Conservation (phyloP, 2,888 invertebrate genomes). For the Andrena bucephala region DNA sequence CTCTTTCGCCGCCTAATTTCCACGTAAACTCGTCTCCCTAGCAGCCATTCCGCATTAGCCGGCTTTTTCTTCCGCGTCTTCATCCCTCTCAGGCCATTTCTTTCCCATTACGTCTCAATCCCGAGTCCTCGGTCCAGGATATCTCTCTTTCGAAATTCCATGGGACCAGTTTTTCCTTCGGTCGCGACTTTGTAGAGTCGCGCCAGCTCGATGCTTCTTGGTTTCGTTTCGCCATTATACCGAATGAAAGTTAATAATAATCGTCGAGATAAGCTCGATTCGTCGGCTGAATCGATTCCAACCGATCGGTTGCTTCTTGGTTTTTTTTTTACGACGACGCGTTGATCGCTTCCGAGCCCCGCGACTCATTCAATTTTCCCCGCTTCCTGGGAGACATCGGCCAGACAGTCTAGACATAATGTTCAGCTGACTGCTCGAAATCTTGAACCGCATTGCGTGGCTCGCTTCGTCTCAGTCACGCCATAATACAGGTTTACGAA, state of each 20-base stretch:
- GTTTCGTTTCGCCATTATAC: background rate
- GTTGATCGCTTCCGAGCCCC: too few relatives aligned
- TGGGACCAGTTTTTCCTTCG: background rate
- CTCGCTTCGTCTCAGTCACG: background rate
- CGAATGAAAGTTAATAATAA: background rate
- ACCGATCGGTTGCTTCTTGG: too few relatives aligned
- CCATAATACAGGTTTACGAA: background rate
- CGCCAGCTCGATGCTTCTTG: background rate
- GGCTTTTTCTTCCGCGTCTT: slow-evolving; percentile 22
- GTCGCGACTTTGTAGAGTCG: background rate
- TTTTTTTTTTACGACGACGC: too few relatives aligned
- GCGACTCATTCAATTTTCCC: background rate
- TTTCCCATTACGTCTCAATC: background rate
- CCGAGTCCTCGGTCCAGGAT: background rate
- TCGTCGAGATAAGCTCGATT: background rate
- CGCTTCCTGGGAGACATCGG: background rate
- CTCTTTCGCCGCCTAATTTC: slow-evolving; percentile 49
- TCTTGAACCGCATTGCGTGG: background rate
- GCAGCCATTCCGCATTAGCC: slow-evolving; percentile 25
- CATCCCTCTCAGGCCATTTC: background rate
- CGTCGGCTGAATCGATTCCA: background rate
- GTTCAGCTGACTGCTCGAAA: background rate
- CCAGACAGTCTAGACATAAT: background rate
- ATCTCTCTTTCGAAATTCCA: slow-evolving; percentile 1
- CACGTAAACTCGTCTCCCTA: slow-evolving; percentile 33